These are phyloP conservation scores for Neoarius graeffei DNA, from an alignment of 2,113 vertebrate species.

Conservation along the genomic window DNA sequence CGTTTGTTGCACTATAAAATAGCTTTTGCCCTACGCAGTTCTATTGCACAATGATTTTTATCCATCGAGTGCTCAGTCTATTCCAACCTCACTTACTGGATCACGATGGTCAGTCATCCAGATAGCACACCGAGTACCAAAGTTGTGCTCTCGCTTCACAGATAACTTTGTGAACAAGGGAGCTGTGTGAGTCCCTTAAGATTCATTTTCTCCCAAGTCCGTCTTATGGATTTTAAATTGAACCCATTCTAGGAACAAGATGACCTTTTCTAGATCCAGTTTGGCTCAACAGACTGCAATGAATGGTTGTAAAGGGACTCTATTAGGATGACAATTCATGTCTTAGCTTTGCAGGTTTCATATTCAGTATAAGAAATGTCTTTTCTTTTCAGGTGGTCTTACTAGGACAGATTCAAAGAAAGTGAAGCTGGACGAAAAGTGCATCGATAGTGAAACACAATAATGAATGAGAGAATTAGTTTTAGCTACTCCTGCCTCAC, in stretches of 20 bases:
- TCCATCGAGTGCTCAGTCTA: slow-evolving; percentile 39
- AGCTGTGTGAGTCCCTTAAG: slow-evolving; percentile 49
- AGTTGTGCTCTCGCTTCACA: slow-evolving; percentile 44
- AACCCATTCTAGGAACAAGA: slow-evolving; percentile 50
- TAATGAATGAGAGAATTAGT: slow-evolving; percentile 18
- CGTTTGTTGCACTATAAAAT: slow-evolving; percentile 41
- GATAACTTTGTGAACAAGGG: slow-evolving; percentile 56
- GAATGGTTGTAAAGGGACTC: slow-evolving; percentile 56
- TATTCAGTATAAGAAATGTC: slow-evolving; percentile 27
- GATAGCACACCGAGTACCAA: slow-evolving; percentile 38
- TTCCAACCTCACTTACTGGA: slow-evolving; percentile 47
- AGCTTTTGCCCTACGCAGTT: slow-evolving; percentile 38
- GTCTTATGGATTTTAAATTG: slow-evolving; percentile 56
- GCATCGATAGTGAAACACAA: neutral
- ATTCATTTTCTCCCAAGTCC: slow-evolving; percentile 52
- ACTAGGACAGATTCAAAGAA: slow-evolving; percentile 15
- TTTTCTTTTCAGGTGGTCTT: slow-evolving; percentile 5
- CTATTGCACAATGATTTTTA: slow-evolving; percentile 48
- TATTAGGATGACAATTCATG: slow-evolving; percentile 55
- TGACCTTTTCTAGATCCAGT: slow-evolving; percentile 53
- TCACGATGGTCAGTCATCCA: slow-evolving; percentile 52
- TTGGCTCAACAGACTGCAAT: slow-evolving; percentile 44
- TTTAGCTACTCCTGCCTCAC: neutral
- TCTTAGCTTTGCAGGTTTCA: slow-evolving; percentile 39
- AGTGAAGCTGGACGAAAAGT: neutral